Conservation (phyloP, 2,113 vertebrate species). For the Zootoca vivipara region DNA sequence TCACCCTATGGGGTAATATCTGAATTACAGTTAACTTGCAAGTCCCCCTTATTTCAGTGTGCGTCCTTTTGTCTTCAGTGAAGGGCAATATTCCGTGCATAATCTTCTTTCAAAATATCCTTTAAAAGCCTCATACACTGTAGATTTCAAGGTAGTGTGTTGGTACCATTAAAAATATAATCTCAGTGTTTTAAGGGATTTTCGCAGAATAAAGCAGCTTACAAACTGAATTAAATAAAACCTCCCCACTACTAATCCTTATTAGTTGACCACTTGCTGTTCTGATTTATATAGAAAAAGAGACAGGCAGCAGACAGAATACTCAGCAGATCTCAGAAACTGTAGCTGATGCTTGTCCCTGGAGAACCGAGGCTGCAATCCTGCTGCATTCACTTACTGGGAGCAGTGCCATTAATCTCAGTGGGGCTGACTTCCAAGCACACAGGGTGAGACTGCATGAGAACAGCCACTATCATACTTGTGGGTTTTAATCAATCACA, state of each 20-base stretch:
- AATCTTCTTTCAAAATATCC: slow-evolving; percentile 59
- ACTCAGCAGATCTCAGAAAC: slow-evolving; percentile 30
- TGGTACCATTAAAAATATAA: slow-evolving; percentile 62
- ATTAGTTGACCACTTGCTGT: slow-evolving; percentile 70
- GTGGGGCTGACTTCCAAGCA: no score
- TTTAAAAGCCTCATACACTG: slow-evolving; percentile 35
- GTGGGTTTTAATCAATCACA: not conserved
- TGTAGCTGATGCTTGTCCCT: not conserved
- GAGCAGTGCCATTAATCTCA: no score
- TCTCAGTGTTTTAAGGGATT: slow-evolving; percentile 70
- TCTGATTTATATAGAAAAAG: slow-evolving; percentile 45
- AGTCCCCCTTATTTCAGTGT: not conserved
- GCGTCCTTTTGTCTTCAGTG: not conserved
- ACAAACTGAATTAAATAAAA: slow-evolving; percentile 70
- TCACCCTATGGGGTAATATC: not conserved
- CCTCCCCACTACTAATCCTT: slow-evolving; percentile 68
- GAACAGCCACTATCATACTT: not conserved
- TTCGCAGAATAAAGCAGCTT: slow-evolving; percentile 67
- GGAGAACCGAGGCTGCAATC: slow-evolving; percentile 4
- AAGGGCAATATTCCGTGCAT: slow-evolving; percentile 31
- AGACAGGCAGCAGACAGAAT: slow-evolving; percentile 38
- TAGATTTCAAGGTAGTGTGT: slow-evolving; percentile 42
- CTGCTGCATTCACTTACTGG: no score
- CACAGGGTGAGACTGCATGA: not conserved
- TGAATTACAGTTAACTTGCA: not conserved